Evolutionary conservation across 1,140 invertebrate species (phyloP).

Genomic region (Ips typographus): DNA sequence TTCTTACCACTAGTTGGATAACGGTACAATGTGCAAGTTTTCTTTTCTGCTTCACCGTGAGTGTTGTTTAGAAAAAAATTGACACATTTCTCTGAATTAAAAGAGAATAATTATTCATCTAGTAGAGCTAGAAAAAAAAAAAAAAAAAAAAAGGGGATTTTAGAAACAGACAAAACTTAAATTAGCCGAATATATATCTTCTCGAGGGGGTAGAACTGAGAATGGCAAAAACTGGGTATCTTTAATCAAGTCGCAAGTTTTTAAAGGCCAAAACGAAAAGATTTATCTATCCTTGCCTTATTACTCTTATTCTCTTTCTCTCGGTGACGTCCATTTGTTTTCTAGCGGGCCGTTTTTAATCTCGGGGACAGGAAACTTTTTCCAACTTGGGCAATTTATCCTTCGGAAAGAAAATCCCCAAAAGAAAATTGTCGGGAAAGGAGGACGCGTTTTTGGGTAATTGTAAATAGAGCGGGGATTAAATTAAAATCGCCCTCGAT

Average conservation of each 20-base stretch:
- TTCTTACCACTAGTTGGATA: too few species aligned
- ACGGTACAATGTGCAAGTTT: too few species aligned
- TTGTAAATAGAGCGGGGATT: conserved; percentile 28
- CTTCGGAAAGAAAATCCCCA: conserved; percentile 18
- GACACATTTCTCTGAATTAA: not conserved
- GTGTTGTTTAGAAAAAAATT: not conserved
- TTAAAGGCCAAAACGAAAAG: conserved; percentile 43
- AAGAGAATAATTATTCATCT: too few species aligned
- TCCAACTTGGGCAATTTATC: conserved; percentile 48
- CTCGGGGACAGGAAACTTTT: conserved; percentile 46
- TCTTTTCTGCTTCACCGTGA: too few species aligned
- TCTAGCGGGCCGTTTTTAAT: conserved; percentile 51
- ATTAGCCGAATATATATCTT: conserved; percentile 31
- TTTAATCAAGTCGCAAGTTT: conserved; percentile 43
- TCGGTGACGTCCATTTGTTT: conserved; percentile 49
- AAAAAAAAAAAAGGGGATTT: conserved; percentile 12
- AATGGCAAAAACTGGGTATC: conserved; percentile 38
- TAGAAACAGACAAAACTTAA: conserved; percentile 31
- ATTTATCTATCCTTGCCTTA: conserved; percentile 50
- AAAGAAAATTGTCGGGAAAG: conserved; percentile 16
- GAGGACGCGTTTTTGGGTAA: conserved; percentile 15
- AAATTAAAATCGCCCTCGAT: conserved; percentile 23
- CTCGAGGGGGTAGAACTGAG: conserved; percentile 1
- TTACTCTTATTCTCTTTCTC: conserved; percentile 50
- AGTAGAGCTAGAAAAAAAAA: too few species aligned